Evolutionary conservation across 2,113 vertebrate genomes (phyloP).

Genomic region (Corynorhinus townsendii): DNA sequence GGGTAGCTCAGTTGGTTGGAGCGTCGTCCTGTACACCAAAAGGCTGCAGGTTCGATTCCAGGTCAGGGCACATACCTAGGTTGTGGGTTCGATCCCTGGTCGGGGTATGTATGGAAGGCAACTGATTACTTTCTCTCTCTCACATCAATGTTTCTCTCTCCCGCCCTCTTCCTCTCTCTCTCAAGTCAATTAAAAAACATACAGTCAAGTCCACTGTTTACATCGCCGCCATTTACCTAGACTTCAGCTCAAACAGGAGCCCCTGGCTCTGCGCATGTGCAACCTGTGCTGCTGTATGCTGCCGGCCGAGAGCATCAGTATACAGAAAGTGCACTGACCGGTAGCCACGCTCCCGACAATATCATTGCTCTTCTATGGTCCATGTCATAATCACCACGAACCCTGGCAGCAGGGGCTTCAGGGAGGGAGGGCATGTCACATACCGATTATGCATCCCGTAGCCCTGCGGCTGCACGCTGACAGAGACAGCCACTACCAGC

Average conservation of each 20-base stretch:
- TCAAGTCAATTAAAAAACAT: too few species aligned
- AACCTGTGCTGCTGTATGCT: neutral
- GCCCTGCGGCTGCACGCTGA: neutral
- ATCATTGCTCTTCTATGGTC: neutral
- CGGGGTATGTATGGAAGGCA: too few species aligned
- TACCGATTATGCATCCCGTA: constrained; percentile 62
- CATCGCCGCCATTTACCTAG: too few species aligned
- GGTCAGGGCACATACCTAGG: too few species aligned
- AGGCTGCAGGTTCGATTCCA: too few species aligned
- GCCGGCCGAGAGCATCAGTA: neutral
- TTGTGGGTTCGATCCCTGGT: too few species aligned
- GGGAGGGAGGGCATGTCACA: neutral
- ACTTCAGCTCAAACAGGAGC: neutral
- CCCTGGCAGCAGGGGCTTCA: neutral
- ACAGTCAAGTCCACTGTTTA: neutral
- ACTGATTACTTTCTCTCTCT: too few species aligned
- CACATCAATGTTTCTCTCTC: too few species aligned
- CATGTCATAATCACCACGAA: neutral
- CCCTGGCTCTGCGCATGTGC: neutral
- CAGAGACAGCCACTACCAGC: constrained; percentile 57
- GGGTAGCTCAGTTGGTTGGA: too few species aligned
- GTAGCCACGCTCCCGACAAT: neutral
- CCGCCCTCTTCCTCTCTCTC: too few species aligned
- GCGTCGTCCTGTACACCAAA: too few species aligned
- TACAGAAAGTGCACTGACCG: neutral